Conservation (phyloP, 2,113 vertebrate genomes). For the Pelvicachromis taeniatus region DNA sequence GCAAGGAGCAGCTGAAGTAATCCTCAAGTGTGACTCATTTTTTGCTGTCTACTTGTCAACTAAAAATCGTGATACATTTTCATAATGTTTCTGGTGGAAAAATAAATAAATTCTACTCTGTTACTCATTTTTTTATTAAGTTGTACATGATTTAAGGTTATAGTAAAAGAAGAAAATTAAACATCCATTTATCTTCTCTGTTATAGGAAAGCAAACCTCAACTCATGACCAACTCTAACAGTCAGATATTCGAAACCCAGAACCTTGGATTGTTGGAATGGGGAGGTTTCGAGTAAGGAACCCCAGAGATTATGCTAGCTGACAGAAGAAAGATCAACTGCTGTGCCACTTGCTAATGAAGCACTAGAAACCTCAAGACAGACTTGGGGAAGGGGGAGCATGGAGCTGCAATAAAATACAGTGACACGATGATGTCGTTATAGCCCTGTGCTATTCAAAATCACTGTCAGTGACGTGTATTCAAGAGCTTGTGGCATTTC, state of each 20-base stretch:
- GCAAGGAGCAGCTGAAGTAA: not conserved
- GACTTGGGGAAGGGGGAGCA: not conserved
- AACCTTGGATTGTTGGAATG: not conserved
- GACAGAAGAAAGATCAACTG: conserved; percentile 20
- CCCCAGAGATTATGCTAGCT: not conserved
- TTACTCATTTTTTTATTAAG: not conserved
- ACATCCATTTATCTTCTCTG: not conserved
- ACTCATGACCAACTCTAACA: not conserved
- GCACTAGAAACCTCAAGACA: conserved; percentile 11
- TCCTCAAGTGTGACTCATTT: not conserved
- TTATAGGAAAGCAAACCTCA: not conserved
- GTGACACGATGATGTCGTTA: not conserved
- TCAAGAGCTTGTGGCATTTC: not conserved
- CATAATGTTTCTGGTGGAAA: not conserved
- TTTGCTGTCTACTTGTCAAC: not conserved
- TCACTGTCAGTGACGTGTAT: not conserved
- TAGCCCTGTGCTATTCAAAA: not conserved
- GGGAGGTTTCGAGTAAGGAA: not conserved
- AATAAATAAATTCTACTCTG: not conserved
- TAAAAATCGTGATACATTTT: not conserved
- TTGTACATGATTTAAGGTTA: not conserved
- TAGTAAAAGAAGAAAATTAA: not conserved
- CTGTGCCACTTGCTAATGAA: conserved; percentile 19
- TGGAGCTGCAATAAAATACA: not conserved
- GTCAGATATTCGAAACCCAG: not conserved